Conservation (phyloP, 2,888 invertebrate genomes). For the Mesopsocus fuscifrons region DNA sequence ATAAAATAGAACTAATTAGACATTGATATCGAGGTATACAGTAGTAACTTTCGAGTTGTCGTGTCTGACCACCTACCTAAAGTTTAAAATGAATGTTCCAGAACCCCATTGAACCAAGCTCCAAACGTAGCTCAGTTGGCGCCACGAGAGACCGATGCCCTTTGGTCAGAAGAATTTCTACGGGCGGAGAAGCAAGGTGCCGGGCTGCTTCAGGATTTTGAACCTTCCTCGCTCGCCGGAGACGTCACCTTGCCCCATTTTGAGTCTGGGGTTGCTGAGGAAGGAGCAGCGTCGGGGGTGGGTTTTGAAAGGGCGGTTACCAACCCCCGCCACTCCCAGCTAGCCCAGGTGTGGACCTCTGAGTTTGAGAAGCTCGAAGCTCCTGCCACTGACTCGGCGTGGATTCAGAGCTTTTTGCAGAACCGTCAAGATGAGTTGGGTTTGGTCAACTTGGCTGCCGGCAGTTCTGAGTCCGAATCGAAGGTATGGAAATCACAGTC, state of each 20-base stretch:
- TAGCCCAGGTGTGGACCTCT: slow-evolving; percentile 10
- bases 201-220: neutral
- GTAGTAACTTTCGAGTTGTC: no score
- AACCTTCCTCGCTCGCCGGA: neutral
- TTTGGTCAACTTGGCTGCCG: neutral
- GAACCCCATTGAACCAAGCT: slow-evolving; percentile 5
- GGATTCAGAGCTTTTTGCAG: neutral
- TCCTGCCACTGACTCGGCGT: neutral
- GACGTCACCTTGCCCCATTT: neutral
- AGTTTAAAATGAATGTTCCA: no score
- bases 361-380: neutral
- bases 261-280: neutral
- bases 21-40: no score
- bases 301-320: slow-evolving; percentile 14
- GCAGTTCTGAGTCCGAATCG: neutral
- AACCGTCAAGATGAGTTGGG: neutral
- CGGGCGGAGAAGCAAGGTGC: neutral
- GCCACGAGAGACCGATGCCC: slow-evolving; percentile 1
- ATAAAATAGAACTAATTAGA: no score
- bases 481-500: no score
- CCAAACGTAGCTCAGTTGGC: slow-evolving; percentile 6
- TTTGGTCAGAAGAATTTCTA: slow-evolving; percentile 7
- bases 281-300: slow-evolving; percentile 11
- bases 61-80: no score
- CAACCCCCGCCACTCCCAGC: slow-evolving; percentile 12